Conservation (phyloP, 1,140 invertebrate species). For the Drepana arcuata region DNA sequence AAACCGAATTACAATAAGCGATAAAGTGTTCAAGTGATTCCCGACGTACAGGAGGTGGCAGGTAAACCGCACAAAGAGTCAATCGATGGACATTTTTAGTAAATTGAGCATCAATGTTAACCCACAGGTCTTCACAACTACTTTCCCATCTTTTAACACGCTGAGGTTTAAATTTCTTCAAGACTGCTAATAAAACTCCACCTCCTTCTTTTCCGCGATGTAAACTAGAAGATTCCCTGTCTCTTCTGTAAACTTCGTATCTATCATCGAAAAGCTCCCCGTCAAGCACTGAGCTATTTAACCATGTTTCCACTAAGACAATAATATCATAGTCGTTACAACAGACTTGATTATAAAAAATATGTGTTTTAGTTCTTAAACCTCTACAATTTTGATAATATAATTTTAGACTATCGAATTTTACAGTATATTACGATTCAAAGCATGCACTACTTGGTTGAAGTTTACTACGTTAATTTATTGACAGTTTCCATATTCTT, state of each 20-base stretch:
- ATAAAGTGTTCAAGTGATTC: not conserved
- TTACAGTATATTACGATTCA: no score
- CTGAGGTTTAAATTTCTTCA: no score
- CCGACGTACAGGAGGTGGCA: conserved; percentile 2
- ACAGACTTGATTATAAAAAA: not conserved
- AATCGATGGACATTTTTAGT: conserved; percentile 1
- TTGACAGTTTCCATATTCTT: no score
- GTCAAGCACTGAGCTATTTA: no score
- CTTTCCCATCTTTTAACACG: not conserved
- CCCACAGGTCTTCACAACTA: conserved; percentile 3
- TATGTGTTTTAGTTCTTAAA: conserved; percentile 1
- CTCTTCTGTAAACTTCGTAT: no score
- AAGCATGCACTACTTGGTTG: no score
- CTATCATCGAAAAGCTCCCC: no score
- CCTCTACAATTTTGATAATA: conserved; percentile 4
- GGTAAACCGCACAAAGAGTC: conserved; percentile 3
- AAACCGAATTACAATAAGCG: conserved; percentile 1
- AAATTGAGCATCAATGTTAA: not conserved
- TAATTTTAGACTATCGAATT: not conserved
- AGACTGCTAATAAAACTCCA: conserved; percentile 1
- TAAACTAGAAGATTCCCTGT: no score
- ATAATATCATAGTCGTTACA: no score
- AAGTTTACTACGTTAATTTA: no score
- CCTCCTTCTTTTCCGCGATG: no score
- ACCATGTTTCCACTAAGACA: no score